Evolutionary conservation across 2,888 invertebrate species (phyloP).

Genomic region (Trissoscelio sp.): DNA sequence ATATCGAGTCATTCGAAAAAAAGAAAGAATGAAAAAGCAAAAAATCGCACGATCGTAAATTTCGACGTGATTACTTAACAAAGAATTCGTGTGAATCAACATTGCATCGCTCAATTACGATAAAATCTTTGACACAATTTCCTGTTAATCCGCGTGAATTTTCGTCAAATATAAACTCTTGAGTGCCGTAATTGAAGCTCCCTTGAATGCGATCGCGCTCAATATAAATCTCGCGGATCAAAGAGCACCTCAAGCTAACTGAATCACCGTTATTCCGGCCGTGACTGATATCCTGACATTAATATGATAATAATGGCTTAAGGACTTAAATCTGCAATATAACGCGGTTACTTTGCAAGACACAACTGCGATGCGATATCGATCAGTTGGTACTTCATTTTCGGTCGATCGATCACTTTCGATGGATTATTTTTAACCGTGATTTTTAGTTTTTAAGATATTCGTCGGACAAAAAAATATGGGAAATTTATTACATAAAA

Average conservation of each 20-base stretch:
- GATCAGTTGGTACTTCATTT: not conserved
- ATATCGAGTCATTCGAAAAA: not conserved
- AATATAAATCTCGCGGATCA: slow-evolving; percentile 54
- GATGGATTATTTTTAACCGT: too few species aligned
- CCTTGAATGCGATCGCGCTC: slow-evolving; percentile 22
- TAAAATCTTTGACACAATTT: slow-evolving; percentile 45
- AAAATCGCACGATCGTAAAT: slow-evolving; percentile 33
- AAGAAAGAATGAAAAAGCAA: not conserved
- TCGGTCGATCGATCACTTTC: too few species aligned
- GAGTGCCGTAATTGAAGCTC: slow-evolving; percentile 33
- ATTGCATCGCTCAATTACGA: slow-evolving; percentile 19
- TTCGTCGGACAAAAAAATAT: too few species aligned
- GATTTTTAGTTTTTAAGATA: too few species aligned
- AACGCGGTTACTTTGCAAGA: slow-evolving; percentile 24
- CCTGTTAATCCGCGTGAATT: slow-evolving; percentile 20
- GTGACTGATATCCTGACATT: slow-evolving; percentile 57
- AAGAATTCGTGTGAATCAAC: slow-evolving; percentile 11
- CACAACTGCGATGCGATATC: slow-evolving; percentile 8
- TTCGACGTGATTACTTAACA: slow-evolving; percentile 25
- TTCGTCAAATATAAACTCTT: slow-evolving; percentile 44
- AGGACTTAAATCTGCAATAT: slow-evolving; percentile 42
- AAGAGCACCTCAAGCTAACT: slow-evolving; percentile 50
- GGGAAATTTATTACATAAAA: too few species aligned
- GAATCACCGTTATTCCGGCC: slow-evolving; percentile 53
- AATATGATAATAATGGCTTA: slow-evolving; percentile 65